A percentile compares a stretch with the other conserved stretches of the same genome.
Conservation (phyloP, 2,113 vertebrate species). For the Oryzias curvinotus region DNA sequence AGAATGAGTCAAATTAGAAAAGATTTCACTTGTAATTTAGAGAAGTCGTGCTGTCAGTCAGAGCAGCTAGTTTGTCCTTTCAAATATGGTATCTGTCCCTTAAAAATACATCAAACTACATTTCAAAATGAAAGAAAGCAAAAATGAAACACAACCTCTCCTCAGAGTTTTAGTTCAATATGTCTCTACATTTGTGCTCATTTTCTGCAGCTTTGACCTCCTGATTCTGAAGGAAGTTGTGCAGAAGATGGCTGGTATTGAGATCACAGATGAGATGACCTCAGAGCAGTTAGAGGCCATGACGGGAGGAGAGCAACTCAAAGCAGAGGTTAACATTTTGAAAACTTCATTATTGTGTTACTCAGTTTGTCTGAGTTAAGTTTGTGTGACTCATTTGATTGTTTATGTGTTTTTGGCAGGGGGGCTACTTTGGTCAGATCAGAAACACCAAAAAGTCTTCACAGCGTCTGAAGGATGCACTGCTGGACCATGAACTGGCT, state of each 20-base stretch:
- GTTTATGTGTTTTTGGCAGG: conserved; percentile 73
- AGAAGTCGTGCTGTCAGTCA: no score
- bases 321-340: conserved; percentile 86
- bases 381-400: not conserved
- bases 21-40: no score
- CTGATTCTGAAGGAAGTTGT: conserved; percentile 98
- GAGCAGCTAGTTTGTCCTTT: no score
- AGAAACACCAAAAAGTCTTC: conserved; percentile 99
- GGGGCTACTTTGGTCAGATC: conserved; percentile 98
- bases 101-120: no score
- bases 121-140: no score
- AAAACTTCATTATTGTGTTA: not conserved
- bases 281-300: conserved; percentile 96
- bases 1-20: no score
- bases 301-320: conserved; percentile 97
- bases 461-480: conserved; percentile 92
- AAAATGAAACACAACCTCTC: no score
- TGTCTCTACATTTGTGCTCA: not conserved
- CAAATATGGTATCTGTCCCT: no score
- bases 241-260: conserved; percentile 99
- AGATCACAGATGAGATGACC: conserved; percentile 99
- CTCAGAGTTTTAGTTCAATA: no score
- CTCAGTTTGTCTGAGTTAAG: not conserved
- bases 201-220: conserved; percentile 88
- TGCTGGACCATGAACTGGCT: conserved; percentile 93